These are phyloP conservation scores for Eilema griseolum DNA, from an alignment of 2,888 invertebrate genomes.

Conservation along the genomic window DNA sequence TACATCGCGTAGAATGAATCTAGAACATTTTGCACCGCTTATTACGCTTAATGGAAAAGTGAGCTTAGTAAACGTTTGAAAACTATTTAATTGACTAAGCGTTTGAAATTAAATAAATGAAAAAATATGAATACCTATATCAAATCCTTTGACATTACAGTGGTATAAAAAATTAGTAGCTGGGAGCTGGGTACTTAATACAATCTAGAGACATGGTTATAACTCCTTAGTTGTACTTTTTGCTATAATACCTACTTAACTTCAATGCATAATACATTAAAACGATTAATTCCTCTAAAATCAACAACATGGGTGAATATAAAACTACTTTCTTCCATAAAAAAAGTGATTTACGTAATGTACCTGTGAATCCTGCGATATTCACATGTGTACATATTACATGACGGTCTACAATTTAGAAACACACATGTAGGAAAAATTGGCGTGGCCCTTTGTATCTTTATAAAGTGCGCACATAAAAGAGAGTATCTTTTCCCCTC, in stretches of 20 bases:
- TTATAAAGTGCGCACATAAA: slow-evolving; percentile 2
- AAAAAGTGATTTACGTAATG: not conserved
- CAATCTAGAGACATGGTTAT: too few relatives aligned
- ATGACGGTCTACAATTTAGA: slow-evolving; percentile 4
- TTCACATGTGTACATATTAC: not conserved
- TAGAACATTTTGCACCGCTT: not conserved
- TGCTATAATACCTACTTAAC: too few relatives aligned
- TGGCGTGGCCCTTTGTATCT: not conserved
- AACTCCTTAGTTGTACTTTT: too few relatives aligned
- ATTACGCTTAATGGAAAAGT: not conserved
- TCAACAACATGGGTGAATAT: not conserved
- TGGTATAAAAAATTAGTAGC: not conserved
- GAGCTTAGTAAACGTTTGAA: not conserved
- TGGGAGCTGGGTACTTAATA: too few relatives aligned
- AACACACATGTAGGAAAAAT: slow-evolving; percentile 1
- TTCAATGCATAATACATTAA: too few relatives aligned
- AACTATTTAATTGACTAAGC: not conserved
- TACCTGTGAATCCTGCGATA: not conserved
- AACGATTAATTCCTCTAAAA: not conserved
- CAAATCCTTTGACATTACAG: not conserved
- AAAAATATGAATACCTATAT: not conserved
- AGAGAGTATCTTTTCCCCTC: slow-evolving; percentile 2
- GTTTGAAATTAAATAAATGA: not conserved
- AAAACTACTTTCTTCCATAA: not conserved
- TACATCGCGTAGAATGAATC: not conserved